Percentiles rank a stretch among this genome's conserved stretches.
Evolutionary conservation across 2,113 vertebrate species (phyloP).

Genomic region (Panthera leo): DNA sequence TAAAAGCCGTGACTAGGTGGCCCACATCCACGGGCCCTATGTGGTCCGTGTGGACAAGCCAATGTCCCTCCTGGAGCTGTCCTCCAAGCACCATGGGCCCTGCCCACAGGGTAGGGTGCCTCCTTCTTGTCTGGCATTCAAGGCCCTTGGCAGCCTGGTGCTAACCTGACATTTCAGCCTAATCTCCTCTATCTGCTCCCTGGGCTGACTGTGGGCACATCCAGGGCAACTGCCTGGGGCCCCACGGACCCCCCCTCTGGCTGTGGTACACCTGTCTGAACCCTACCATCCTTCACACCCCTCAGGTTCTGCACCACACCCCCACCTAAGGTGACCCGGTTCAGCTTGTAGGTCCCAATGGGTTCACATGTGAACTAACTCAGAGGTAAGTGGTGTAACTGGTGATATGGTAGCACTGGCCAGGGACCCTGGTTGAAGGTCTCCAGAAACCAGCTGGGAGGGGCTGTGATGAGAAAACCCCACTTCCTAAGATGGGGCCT

Average conservation of each 20-base stretch:
- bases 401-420: fast-evolving
- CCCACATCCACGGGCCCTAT: background rate
- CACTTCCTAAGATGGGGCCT: fast-evolving
- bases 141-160: background rate
- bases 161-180: background rate
- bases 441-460: background rate
- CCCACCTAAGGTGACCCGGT: background rate
- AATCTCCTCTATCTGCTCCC: background rate
- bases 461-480: background rate
- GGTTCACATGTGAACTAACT: background rate
- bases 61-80: fast-evolving
- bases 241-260: background rate
- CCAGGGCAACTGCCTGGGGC: background rate
- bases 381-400: background rate
- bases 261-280: background rate
- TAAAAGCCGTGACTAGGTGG: background rate
- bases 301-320: no score
- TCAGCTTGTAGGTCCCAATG: fast-evolving
- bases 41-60: background rate
- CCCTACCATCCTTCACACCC: background rate
- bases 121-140: background rate
- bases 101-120: background rate
- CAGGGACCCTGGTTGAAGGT: background rate
- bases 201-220: background rate
- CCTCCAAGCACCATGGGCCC: no score